These are phyloP conservation scores for Anthopleura sola DNA, from an alignment of 64 coral and sea anemone genomes.

Conservation along the genomic window DNA sequence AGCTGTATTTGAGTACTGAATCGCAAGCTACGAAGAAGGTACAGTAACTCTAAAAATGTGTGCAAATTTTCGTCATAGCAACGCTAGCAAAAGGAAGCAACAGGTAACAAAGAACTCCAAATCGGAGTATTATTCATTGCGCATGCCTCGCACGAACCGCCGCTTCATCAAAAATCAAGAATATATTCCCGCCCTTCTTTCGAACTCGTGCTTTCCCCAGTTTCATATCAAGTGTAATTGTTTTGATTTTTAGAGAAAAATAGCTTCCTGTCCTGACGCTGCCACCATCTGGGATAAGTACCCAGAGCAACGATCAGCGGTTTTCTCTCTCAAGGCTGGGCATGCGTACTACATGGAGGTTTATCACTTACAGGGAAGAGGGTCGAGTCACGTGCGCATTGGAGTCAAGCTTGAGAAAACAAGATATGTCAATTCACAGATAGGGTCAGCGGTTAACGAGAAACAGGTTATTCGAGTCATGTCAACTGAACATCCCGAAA, in stretches of 20 bases:
- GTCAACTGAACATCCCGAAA: slow-evolving; percentile 39
- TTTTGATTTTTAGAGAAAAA: slow-evolving; percentile 27
- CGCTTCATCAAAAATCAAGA: too few relatives aligned
- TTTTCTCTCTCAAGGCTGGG: slow-evolving; percentile 37
- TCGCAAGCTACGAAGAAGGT: not conserved
- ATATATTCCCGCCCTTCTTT: too few relatives aligned
- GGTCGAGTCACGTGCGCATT: slow-evolving; percentile 32
- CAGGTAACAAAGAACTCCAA: not conserved
- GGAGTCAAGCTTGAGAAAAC: slow-evolving; percentile 67
- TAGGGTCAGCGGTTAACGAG: slow-evolving; percentile 58
- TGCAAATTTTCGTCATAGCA: too few relatives aligned
- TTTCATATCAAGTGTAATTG: not conserved
- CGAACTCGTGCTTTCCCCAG: too few relatives aligned
- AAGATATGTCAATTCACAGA: slow-evolving; percentile 60
- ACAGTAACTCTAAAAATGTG: not conserved
- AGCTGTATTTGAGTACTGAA: slow-evolving; percentile 49
- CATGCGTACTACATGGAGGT: slow-evolving; percentile 50
- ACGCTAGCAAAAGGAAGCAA: too few relatives aligned
- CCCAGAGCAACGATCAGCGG: slow-evolving; percentile 50
- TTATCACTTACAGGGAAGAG: slow-evolving; percentile 34
- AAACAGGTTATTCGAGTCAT: slow-evolving; percentile 40
- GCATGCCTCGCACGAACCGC: not conserved
- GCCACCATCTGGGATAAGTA: slow-evolving; percentile 48
- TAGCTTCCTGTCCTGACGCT: slow-evolving; percentile 45
- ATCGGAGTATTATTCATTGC: not conserved